Conservation (phyloP, 2,113 vertebrate species). For the Blennius ocellaris region DNA sequence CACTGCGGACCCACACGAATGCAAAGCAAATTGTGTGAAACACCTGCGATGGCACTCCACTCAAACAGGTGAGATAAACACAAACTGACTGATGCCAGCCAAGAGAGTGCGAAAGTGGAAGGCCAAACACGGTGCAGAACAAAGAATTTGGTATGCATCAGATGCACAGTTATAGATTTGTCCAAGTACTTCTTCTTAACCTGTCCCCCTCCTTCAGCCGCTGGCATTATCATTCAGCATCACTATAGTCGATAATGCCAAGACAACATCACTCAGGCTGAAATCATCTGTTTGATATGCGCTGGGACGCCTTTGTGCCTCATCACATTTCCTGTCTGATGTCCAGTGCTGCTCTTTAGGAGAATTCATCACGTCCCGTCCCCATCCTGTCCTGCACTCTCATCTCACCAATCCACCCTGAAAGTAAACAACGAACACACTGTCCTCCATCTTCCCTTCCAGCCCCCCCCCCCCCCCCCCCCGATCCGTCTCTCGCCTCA, state of each 20-base stretch:
- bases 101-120: conserved; percentile 28
- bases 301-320: conserved; percentile 64
- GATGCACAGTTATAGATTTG: conserved; percentile 41
- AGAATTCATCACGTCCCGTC: conserved; percentile 59
- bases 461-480: neutral
- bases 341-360: conserved; percentile 63
- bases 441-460: conserved; percentile 24
- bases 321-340: conserved; percentile 73
- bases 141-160: conserved; percentile 58
- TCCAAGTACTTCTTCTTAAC: conserved; percentile 52
- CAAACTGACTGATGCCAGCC: conserved; percentile 27
- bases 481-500: conserved; percentile 31
- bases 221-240: conserved; percentile 61
- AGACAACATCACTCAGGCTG: conserved; percentile 60
- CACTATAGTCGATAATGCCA: conserved; percentile 59
- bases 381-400: conserved; percentile 47
- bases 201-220: conserved; percentile 51
- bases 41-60: conserved; percentile 32
- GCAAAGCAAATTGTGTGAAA: conserved; percentile 20
- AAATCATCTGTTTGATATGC: conserved; percentile 74
- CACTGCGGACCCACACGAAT: conserved; percentile 12
- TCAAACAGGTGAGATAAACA: conserved; percentile 47
- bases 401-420: conserved; percentile 39
- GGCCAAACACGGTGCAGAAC: conserved; percentile 31
- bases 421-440: conserved; percentile 63